A percentile compares a stretch with the other conserved stretches of the same genome.
These are phyloP conservation scores for Fabriciana adippe DNA, from an alignment of 2,888 invertebrate genomes.

Conservation along the genomic window DNA sequence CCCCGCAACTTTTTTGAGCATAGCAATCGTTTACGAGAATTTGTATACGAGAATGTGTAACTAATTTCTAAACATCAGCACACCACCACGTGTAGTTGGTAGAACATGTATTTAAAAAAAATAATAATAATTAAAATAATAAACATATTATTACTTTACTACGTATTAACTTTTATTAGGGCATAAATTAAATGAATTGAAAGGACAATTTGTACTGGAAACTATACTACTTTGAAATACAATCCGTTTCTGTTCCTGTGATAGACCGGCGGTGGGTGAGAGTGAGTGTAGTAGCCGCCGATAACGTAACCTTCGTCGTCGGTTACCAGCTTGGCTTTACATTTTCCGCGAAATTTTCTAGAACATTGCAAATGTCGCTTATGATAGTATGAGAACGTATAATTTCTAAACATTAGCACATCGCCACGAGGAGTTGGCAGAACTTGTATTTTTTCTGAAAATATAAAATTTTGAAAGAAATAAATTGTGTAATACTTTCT, in stretches of 20 bases:
- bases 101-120: constrained; percentile 3
- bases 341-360: constrained; percentile 39
- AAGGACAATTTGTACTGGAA: too few relatives aligned
- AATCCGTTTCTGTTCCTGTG: constrained; percentile 28
- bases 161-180: too few relatives aligned
- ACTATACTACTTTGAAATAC: constrained; percentile 25
- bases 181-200: too few relatives aligned
- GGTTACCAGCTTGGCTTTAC: constrained; percentile 46
- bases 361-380: constrained; percentile 50
- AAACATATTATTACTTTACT: too few relatives aligned
- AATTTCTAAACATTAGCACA: constrained; percentile 19
- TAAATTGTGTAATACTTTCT: too few relatives aligned
- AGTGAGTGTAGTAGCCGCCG: not conserved
- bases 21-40: constrained; percentile 41
- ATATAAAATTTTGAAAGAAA: not conserved
- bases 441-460: constrained; percentile 11
- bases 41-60: constrained; percentile 28
- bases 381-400: constrained; percentile 31
- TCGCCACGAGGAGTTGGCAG: constrained; percentile 8
- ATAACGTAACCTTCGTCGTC: not conserved
- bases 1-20: constrained; percentile 45
- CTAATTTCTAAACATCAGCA: constrained; percentile 15
- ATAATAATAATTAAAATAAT: too few relatives aligned
- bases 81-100: constrained; percentile 12
- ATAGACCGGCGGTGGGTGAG: constrained; percentile 35